Evolutionary conservation across 1,140 invertebrate genomes (phyloP).

Genomic region (Argopecten irradians): DNA sequence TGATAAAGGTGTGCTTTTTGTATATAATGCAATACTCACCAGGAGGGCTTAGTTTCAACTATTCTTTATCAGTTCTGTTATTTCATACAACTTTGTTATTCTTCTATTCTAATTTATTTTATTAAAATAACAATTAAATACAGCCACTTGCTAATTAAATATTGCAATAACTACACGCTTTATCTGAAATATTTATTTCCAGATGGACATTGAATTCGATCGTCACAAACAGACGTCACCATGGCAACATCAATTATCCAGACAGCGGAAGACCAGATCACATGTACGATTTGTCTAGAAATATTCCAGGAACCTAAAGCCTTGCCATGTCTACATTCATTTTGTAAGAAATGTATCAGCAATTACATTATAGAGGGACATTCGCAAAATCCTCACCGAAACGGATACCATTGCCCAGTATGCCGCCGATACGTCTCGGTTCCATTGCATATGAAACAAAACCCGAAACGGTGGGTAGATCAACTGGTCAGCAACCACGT

Average conservation of each 20-base stretch:
- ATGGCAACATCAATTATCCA: constrained; percentile 41
- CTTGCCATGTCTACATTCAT: constrained; percentile 53
- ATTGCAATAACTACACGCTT: no score
- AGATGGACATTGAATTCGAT: no score
- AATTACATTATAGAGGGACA: constrained; percentile 33
- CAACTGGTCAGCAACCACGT: constrained; percentile 36
- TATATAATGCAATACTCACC: no score
- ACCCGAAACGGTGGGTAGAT: constrained; percentile 38
- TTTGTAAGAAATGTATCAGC: constrained; percentile 52
- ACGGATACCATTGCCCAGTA: constrained; percentile 43
- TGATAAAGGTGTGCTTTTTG: no score
- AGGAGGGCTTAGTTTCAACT: no score
- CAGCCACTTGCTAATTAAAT: no score
- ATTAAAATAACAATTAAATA: no score
- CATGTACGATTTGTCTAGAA: constrained; percentile 53
- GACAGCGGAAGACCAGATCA: constrained; percentile 43
- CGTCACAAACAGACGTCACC: background rate
- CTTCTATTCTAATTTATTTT: no score
- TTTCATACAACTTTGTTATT: no score
- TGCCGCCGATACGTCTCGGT: constrained; percentile 38
- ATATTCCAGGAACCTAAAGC: constrained; percentile 49
- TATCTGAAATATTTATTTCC: no score
- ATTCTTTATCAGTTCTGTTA: no score
- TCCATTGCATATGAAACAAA: constrained; percentile 15
- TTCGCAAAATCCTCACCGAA: background rate